These are phyloP conservation scores for Gari tellinella DNA, from an alignment of 2,888 invertebrate genomes.

Conservation along the genomic window DNA sequence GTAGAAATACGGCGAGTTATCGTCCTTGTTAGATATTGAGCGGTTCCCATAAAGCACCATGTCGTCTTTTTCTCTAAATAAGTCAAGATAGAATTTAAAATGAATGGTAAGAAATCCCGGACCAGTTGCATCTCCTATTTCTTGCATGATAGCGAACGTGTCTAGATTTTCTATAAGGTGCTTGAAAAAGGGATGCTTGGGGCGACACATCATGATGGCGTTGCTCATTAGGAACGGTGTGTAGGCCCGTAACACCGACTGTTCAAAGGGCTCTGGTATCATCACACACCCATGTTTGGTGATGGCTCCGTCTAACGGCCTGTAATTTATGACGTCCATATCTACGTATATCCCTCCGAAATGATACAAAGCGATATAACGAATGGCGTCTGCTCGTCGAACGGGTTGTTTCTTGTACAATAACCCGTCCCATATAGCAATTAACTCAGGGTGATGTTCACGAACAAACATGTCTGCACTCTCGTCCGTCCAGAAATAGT, in stretches of 20 bases:
- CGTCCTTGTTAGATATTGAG: background rate
- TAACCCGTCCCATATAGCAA: constrained; percentile 71
- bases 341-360: constrained; percentile 81
- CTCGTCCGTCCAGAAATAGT: constrained; percentile 81
- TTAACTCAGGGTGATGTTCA: constrained; percentile 70
- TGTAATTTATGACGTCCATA: constrained; percentile 76
- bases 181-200: constrained; percentile 74
- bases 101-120: constrained; percentile 19
- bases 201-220: constrained; percentile 72
- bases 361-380: constrained; percentile 78
- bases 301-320: constrained; percentile 66
- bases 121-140: constrained; percentile 16
- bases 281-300: constrained; percentile 70
- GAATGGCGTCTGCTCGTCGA: constrained; percentile 76
- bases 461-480: constrained; percentile 73
- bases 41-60: constrained; percentile 9
- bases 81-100: constrained; percentile 6
- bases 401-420: constrained; percentile 59
- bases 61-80: constrained; percentile 1
- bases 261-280: constrained; percentile 75
- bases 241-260: constrained; percentile 69
- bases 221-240: constrained; percentile 71
- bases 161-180: constrained; percentile 27
- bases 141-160: constrained; percentile 7
- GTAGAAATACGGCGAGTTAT: constrained; percentile 24